Conservation (phyloP, 2,888 invertebrate species). For the Heteromurus nitidus region DNA sequence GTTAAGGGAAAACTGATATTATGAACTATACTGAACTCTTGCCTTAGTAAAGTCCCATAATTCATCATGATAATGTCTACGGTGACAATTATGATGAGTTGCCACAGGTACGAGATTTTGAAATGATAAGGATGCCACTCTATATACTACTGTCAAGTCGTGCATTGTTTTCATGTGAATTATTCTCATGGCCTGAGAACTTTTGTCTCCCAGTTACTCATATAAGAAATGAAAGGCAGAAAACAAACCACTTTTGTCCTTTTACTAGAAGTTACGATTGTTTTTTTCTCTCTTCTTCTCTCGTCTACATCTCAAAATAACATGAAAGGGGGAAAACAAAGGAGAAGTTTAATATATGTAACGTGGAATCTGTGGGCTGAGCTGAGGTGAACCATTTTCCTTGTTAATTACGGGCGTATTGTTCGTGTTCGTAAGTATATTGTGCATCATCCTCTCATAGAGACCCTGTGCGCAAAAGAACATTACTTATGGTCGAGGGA, state of each 20-base stretch:
- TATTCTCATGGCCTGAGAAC: slow-evolving; percentile 57
- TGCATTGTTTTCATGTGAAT: slow-evolving; percentile 55
- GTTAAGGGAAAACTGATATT: neutral
- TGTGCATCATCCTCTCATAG: too few relatives aligned
- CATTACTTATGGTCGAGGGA: neutral
- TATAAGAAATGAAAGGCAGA: slow-evolving; percentile 37
- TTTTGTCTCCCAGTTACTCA: slow-evolving; percentile 47
- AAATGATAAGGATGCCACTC: slow-evolving; percentile 14
- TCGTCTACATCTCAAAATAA: neutral
- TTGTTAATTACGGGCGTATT: slow-evolving; percentile 43
- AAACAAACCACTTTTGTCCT: slow-evolving; percentile 23
- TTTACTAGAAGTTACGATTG: slow-evolving; percentile 40
- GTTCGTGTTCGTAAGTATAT: too few relatives aligned
- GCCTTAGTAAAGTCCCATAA: too few relatives aligned
- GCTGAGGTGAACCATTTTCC: slow-evolving; percentile 59
- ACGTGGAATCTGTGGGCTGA: slow-evolving; percentile 25
- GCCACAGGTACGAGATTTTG: slow-evolving; percentile 14
- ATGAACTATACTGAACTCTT: neutral
- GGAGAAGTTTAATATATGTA: slow-evolving; percentile 16
- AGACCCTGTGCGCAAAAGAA: too few relatives aligned
- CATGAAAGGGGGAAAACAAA: slow-evolving; percentile 28
- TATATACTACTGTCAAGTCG: slow-evolving; percentile 20
- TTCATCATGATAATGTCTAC: slow-evolving; percentile 16
- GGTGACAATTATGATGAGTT: slow-evolving; percentile 22
- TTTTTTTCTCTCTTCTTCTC: neutral